A percentile compares a stretch with the other conserved stretches of the same genome.
Evolutionary conservation across 2,888 invertebrate species (phyloP).

Genomic region (Scelioninae gen. 2): DNA sequence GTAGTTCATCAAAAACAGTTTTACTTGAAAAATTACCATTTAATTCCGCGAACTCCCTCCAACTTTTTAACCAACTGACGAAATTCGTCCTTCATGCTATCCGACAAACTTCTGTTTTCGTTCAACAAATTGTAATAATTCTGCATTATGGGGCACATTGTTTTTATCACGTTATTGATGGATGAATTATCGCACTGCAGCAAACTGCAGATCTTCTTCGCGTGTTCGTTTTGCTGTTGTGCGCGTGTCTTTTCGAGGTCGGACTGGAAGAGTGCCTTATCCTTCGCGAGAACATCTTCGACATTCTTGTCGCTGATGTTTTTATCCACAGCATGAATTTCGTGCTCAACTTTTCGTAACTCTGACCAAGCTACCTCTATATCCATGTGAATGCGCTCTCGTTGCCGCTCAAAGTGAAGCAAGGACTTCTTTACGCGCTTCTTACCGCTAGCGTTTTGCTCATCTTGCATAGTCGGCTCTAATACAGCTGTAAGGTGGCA

Average conservation of each 20-base stretch:
- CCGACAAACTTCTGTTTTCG: constrained; percentile 79
- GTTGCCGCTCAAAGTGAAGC: constrained; percentile 70
- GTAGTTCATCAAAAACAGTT: too few relatives aligned
- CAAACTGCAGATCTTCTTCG: constrained; percentile 75
- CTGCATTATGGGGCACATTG: constrained; percentile 78
- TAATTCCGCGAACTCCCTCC: constrained; percentile 79
- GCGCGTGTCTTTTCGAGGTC: constrained; percentile 68
- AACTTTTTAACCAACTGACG: constrained; percentile 78
- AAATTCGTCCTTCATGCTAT: constrained; percentile 78
- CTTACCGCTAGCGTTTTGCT: constrained; percentile 72
- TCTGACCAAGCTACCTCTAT: constrained; percentile 70
- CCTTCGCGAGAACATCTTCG: constrained; percentile 62
- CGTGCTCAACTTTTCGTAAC: constrained; percentile 65
- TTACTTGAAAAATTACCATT: constrained; percentile 74
- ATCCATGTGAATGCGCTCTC: constrained; percentile 68
- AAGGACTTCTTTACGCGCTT: constrained; percentile 71
- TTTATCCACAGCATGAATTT: constrained; percentile 62
- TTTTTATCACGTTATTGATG: constrained; percentile 76
- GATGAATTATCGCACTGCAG: constrained; percentile 78
- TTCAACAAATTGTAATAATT: constrained; percentile 79
- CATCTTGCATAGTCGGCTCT: constrained; percentile 63
- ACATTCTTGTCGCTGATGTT: constrained; percentile 64
- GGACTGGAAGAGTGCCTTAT: constrained; percentile 59
- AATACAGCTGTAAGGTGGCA: constrained; percentile 67
- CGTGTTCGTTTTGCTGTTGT: constrained; percentile 74